phyloP scores from a whole-genome alignment of 2,888 invertebrate genomes.

The Dryobota labecula region DNA sequence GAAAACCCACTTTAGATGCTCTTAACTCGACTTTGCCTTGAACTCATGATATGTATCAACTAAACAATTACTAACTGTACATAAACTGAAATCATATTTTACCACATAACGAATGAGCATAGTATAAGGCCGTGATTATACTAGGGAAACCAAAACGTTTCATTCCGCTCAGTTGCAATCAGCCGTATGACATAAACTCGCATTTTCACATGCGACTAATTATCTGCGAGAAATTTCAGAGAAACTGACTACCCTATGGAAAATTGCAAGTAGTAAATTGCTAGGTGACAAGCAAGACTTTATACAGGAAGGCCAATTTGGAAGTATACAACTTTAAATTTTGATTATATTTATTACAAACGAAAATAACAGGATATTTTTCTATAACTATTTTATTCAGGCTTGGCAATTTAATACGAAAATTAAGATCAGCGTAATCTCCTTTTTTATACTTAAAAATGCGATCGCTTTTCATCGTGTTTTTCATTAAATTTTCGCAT shows the following conservation, averaged over 20 bases:
- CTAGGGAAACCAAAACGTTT: background rate
- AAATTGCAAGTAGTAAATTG: background rate
- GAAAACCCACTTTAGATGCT: background rate
- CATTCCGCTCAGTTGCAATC: background rate
- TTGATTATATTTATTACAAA: no score
- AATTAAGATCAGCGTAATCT: no score
- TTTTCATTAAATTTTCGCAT: no score
- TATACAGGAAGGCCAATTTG: no score
- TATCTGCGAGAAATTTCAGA: background rate
- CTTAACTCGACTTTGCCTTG: background rate
- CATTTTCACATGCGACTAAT: background rate
- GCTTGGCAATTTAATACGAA: no score
- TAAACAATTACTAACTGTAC: background rate
- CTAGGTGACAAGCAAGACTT: background rate
- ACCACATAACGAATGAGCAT: slow-evolving; percentile 1
- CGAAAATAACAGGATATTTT: no score
- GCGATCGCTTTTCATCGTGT: no score
- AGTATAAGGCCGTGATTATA: background rate
- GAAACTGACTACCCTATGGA: background rate
- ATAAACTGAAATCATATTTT: slow-evolving; percentile 4
- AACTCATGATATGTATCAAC: background rate
- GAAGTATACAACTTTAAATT: no score
- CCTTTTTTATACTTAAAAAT: no score
- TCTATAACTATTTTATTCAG: no score
- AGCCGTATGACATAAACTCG: background rate